Evolutionary conservation across 2,113 vertebrate species (phyloP).

Genomic region (Camelus bactrianus): DNA sequence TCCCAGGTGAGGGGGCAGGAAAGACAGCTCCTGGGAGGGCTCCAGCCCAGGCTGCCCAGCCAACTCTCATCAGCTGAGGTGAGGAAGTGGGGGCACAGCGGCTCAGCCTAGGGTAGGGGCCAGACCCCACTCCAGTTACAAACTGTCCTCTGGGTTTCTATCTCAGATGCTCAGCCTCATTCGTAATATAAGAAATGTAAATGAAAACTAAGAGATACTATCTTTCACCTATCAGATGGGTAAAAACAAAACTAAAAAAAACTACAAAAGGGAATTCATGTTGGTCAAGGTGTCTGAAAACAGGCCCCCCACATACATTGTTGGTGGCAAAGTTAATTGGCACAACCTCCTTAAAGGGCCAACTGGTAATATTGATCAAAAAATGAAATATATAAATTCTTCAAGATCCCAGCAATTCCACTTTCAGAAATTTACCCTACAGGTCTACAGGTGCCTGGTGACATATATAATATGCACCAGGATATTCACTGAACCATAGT

Average conservation of each 20-base stretch:
- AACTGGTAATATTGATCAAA: not conserved
- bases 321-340: not conserved
- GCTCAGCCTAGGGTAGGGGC: not conserved
- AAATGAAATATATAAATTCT: not conserved
- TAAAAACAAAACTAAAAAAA: not conserved
- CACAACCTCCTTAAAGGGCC: not conserved
- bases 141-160: not conserved
- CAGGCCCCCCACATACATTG: not conserved
- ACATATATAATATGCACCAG: not conserved
- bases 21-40: not conserved
- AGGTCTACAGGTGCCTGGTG: too few relatives aligned
- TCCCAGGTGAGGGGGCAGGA: not conserved
- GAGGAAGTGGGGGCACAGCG: not conserved
- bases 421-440: not conserved
- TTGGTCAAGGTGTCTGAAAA: not conserved
- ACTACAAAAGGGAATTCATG: not conserved
- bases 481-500: not conserved
- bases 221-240: not conserved
- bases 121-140: not conserved
- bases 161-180: not conserved
- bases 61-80: not conserved
- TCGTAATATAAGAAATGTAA: slow-evolving; percentile 18
- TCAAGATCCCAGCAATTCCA: not conserved
- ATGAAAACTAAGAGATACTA: not conserved
- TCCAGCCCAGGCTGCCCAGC: too few relatives aligned